phyloP scores from a whole-genome alignment of 2,888 invertebrate species.

The Microdon myrmicae region DNA sequence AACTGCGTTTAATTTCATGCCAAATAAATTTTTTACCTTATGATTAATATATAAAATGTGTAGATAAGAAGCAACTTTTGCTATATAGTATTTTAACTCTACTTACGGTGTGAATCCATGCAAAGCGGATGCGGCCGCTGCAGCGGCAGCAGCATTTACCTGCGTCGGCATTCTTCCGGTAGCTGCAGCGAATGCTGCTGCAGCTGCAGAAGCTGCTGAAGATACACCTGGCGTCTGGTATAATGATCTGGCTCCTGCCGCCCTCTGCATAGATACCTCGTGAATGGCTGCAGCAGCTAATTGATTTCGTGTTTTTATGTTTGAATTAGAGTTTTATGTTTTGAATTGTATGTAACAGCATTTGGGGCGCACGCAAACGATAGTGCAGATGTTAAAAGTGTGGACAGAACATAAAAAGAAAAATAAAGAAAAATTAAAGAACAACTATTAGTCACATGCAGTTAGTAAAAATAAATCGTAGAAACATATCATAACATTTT shows the following conservation, averaged over 20 bases:
- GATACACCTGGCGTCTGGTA: conserved; percentile 51
- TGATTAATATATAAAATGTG: too few relatives aligned
- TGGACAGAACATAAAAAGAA: conserved; percentile 57
- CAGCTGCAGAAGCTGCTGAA: conserved; percentile 71
- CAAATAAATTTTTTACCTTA: conserved; percentile 8
- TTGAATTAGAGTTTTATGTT: conserved; percentile 10
- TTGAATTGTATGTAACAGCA: conserved; percentile 44
- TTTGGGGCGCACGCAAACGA: conserved; percentile 18
- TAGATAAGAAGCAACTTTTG: conserved; percentile 57
- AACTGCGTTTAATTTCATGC: conserved; percentile 25
- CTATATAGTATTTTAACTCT: conserved; percentile 61
- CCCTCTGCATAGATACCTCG: conserved; percentile 86
- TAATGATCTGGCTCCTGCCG: conserved; percentile 63
- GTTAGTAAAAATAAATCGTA: conserved; percentile 57
- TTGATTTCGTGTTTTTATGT: conserved; percentile 33
- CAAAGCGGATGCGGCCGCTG: conserved; percentile 79
- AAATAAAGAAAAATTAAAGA: conserved; percentile 64
- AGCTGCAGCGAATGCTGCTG: conserved; percentile 72
- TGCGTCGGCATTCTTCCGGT: conserved; percentile 72
- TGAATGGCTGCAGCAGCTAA: conserved; percentile 80
- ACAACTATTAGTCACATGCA: conserved; percentile 58
- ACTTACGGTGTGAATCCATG: conserved; percentile 94
- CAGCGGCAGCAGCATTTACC: conserved; percentile 73
- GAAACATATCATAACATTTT: too few relatives aligned
- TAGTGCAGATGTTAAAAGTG: conserved; percentile 46